Percentiles rank a stretch among this genome's conserved stretches.
Conservation (phyloP, 2,113 vertebrate genomes). For the Odontesthes bonariensis region DNA sequence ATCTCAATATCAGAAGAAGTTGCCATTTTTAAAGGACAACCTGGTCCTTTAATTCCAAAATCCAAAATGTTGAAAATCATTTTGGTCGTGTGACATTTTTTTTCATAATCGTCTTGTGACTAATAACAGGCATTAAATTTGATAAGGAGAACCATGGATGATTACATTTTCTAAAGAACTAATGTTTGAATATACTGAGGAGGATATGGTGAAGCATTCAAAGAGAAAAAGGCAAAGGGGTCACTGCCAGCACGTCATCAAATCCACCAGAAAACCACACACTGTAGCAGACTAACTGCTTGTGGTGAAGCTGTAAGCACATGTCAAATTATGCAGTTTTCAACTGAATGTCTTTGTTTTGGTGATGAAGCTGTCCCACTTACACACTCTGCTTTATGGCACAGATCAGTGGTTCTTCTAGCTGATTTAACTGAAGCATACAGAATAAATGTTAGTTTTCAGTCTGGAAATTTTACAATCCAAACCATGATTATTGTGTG, state of each 20-base stretch:
- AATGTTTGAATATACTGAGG: neutral
- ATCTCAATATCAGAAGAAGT: too few relatives aligned
- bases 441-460: neutral
- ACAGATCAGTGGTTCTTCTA: neutral
- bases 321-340: neutral
- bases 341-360: too few relatives aligned
- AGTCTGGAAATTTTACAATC: neutral
- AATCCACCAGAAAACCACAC: neutral
- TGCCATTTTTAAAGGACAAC: too few relatives aligned
- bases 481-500: too few relatives aligned
- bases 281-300: neutral
- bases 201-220: too few relatives aligned
- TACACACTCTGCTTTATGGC: neutral
- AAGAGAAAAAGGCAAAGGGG: neutral
- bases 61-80: too few relatives aligned
- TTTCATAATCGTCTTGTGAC: neutral
- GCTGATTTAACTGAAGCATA: neutral
- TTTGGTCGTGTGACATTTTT: constrained; percentile 8
- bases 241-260: neutral
- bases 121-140: neutral
- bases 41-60: too few relatives aligned
- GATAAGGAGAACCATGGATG: neutral
- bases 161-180: neutral
- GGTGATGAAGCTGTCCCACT: neutral
- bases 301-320: neutral